Conservation (phyloP, 2,888 invertebrate species). For the Philopedon plagiatum region DNA sequence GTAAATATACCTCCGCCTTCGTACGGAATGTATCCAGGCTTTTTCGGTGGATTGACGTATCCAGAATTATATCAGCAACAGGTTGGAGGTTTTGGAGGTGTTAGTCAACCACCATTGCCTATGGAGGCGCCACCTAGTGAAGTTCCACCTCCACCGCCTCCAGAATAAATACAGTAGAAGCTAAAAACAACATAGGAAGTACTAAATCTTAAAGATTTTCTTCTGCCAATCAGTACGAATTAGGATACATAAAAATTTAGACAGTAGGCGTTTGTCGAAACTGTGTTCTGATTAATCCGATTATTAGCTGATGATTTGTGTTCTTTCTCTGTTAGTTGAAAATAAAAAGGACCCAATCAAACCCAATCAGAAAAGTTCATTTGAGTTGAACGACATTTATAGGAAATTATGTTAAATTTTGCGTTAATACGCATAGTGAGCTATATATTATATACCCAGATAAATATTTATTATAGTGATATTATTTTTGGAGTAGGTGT, state of each 20-base stretch:
- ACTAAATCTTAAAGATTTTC: too few relatives aligned
- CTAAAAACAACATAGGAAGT: too few relatives aligned
- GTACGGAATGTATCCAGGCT: conserved; percentile 53
- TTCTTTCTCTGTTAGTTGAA: too few relatives aligned
- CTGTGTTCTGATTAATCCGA: too few relatives aligned
- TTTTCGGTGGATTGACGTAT: conserved; percentile 62
- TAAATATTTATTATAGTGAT: not conserved
- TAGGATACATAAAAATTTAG: too few relatives aligned
- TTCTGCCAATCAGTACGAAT: too few relatives aligned
- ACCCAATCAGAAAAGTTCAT: too few relatives aligned
- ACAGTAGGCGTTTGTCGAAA: too few relatives aligned
- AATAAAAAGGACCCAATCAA: too few relatives aligned
- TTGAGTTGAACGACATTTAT: too few relatives aligned
- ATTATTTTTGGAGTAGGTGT: conserved; percentile 5
- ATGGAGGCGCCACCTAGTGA: conserved; percentile 73
- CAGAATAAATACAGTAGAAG: conserved; percentile 56
- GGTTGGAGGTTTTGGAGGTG: conserved; percentile 11
- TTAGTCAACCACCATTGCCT: conserved; percentile 70
- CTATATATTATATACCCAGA: not conserved
- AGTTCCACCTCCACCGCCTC: conserved; percentile 76
- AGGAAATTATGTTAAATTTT: too few relatives aligned
- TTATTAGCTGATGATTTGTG: too few relatives aligned
- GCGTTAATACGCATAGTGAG: not conserved
- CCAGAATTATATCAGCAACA: conserved; percentile 60
- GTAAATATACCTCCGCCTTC: conserved; percentile 60